Evolutionary conservation across 2,113 vertebrate species (phyloP).

Genomic region (Dromaius novaehollandiae): DNA sequence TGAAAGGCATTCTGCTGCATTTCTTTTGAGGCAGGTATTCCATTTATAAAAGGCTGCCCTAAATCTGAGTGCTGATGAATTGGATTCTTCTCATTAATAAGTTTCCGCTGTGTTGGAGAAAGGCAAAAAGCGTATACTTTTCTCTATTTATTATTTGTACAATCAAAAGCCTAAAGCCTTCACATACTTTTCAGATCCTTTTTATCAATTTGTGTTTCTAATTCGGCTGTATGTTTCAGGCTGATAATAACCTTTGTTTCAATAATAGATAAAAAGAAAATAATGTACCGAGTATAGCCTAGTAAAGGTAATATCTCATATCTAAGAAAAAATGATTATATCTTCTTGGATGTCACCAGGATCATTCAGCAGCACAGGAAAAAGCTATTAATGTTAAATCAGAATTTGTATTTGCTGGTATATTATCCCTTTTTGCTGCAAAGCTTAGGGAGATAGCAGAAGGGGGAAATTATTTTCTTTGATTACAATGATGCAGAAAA

Average conservation of each 20-base stretch:
- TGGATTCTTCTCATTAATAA: background rate
- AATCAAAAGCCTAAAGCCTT: conserved; percentile 16
- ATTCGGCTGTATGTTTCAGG: conserved; percentile 10
- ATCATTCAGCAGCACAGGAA: conserved; percentile 11
- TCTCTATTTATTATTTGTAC: background rate
- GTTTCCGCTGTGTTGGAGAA: background rate
- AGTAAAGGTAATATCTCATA: conserved; percentile 11
- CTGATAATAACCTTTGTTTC: conserved; percentile 59
- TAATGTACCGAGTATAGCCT: background rate
- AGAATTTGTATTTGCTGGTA: conserved; percentile 9
- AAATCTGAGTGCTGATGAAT: background rate
- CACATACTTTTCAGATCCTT: background rate
- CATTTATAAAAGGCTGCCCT: conserved; percentile 21
- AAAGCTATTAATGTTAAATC: conserved; percentile 48
- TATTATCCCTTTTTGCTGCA: conserved; percentile 7
- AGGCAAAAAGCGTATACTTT: background rate
- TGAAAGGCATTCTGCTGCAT: conserved; percentile 19
- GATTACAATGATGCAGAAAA: conserved; percentile 38
- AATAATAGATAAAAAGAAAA: conserved; percentile 53
- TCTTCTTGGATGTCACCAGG: background rate
- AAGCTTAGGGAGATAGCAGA: background rate
- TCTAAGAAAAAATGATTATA: background rate
- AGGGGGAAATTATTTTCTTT: conserved; percentile 38
- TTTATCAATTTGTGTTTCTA: conserved; percentile 6
- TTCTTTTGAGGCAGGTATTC: conserved; percentile 32